Percentiles rank a stretch among this genome's conserved stretches.
These are phyloP conservation scores for Corythornis madagascariensis DNA, from an alignment of 2,113 vertebrate genomes.

Conservation along the genomic window DNA sequence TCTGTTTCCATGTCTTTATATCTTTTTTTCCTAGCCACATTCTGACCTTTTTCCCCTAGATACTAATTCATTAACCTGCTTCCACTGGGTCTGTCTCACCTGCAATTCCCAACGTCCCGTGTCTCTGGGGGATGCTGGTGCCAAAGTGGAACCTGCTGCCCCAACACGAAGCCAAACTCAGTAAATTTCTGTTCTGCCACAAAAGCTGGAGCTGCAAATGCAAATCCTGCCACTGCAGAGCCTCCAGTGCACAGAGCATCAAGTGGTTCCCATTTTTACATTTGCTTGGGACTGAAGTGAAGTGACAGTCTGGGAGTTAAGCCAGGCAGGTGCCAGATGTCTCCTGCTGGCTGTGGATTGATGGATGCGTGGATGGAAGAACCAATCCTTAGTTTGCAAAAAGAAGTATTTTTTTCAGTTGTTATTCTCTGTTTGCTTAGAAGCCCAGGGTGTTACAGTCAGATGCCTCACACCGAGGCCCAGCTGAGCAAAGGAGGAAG, in stretches of 20 bases:
- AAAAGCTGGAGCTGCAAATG: background rate
- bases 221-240: background rate
- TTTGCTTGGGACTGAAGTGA: background rate
- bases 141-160: background rate
- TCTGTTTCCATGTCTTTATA: background rate
- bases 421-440: background rate
- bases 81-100: background rate
- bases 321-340: background rate
- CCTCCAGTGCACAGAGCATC: background rate
- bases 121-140: background rate
- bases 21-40: background rate
- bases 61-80: background rate
- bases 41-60: background rate
- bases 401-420: rapidly evolving
- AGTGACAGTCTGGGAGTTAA: background rate
- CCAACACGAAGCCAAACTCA: background rate
- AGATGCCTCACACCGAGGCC: background rate
- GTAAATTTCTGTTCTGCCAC: background rate
- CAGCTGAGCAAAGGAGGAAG: background rate
- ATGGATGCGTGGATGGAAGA: background rate
- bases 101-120: background rate
- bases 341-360: background rate
- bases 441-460: background rate
- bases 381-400: background rate
- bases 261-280: background rate